phyloP scores from a whole-genome alignment of 2,888 invertebrate genomes.

The Caenorhabditis doughertyi region DNA sequence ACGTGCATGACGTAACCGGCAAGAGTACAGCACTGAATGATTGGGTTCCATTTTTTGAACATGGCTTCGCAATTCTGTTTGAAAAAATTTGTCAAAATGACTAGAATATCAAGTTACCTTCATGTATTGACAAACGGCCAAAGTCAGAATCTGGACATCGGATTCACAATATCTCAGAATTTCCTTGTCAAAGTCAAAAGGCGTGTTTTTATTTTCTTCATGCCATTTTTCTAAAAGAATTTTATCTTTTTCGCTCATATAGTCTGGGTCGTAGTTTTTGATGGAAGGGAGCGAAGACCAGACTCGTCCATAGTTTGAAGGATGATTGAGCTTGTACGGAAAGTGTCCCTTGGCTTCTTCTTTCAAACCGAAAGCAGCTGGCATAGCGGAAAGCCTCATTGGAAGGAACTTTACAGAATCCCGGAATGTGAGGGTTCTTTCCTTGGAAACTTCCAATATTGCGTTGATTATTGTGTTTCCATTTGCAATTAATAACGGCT shows the following conservation, averaged over 20 bases:
- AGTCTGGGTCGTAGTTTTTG: conserved; percentile 11
- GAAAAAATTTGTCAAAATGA: no score
- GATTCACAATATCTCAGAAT: neutral
- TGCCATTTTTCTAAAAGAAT: conserved; percentile 8
- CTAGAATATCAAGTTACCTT: no score
- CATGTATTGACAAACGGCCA: neutral
- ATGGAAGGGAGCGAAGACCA: neutral
- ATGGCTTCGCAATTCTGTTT: neutral
- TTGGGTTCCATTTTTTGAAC: no score
- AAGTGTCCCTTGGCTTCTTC: conserved; percentile 16
- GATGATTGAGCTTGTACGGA: conserved; percentile 12
- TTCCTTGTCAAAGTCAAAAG: conserved; percentile 21
- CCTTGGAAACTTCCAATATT: neutral
- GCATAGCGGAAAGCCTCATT: neutral
- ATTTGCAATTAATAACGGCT: no score
- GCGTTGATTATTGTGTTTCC: neutral
- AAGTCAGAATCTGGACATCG: neutral
- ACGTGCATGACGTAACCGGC: no score
- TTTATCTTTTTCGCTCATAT: no score
- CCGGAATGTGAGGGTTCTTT: neutral
- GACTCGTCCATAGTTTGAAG: neutral
- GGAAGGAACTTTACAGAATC: neutral
- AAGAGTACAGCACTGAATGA: no score
- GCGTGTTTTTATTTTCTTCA: neutral
- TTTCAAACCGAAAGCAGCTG: no score